phyloP scores from a whole-genome alignment of 2,797 vertebrate species.

The Sandelia bainsii region DNA sequence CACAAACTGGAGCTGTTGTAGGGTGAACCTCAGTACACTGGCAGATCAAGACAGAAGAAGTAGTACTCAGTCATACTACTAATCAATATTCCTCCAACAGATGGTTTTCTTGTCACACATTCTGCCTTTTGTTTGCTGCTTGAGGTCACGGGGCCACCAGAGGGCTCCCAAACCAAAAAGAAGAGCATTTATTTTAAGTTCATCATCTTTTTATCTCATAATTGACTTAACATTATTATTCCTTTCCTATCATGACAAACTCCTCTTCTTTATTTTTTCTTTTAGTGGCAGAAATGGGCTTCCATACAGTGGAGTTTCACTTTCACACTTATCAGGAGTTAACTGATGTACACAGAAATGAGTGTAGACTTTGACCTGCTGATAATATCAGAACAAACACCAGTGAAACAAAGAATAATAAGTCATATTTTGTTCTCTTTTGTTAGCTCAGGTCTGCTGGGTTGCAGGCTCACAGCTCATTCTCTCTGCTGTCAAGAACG shows the following conservation, averaged over 20 bases:
- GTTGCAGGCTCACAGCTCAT: no score
- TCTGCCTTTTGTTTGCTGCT: neutral
- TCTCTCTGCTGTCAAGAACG: no score
- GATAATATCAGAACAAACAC: conserved; percentile 16
- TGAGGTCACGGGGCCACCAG: neutral
- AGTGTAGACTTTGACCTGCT: conserved; percentile 36
- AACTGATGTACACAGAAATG: conserved; percentile 14
- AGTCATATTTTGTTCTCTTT: neutral
- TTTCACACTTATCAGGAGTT: conserved; percentile 10
- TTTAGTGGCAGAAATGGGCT: no score
- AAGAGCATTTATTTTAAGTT: no score
- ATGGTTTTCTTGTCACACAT: neutral
- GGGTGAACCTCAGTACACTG: no score
- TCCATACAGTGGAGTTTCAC: neutral
- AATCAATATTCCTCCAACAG: neutral
- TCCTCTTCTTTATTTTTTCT: no score
- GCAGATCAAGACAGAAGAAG: no score
- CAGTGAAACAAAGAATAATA: neutral
- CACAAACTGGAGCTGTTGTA: no score
- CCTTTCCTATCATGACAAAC: no score
- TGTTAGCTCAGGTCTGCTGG: no score
- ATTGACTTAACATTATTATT: no score
- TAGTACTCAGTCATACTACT: neutral
- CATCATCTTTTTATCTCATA: no score
- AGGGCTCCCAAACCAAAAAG: neutral